Evolutionary conservation across 2,113 vertebrate species (phyloP), one percentile per base, ranked within the genome.

Genomic region (Dunckerocampus dactyliophorus): DNA sequence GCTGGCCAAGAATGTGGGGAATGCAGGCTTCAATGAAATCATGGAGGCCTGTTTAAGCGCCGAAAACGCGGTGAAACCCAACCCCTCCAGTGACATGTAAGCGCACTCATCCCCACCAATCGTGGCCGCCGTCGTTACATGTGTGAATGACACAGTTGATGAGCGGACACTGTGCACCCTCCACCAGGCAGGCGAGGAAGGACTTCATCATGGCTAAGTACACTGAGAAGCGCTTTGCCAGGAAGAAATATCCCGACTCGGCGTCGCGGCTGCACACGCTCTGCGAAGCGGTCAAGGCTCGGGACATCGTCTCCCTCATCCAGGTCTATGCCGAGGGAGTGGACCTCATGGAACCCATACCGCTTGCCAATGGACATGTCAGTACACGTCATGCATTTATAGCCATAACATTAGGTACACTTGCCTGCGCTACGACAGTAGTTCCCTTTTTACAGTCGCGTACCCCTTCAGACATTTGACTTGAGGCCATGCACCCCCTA

Each of bases 1-100:
- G 97, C 95, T 99, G 88, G 97, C 95, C 87, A 98, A 98, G 90
- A 99, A 99, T 87, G 95, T 99, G 77, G 97, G 97, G 84, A 99
- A 99, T 80, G 93, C 95, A 24, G 93, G 93, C 59, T 99, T 99
- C 86, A 99, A 99, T 87, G 97, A 99, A 84, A 94, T 99, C 62
- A 99, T 99, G 97, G 97, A 99, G 85, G 93, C 91, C 62, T 92
- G 92, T 78, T 90, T 99, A 68, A 92, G 90, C 28, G 74, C 75
- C 54, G 95, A 91, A 82, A 90, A 95, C 79, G 71, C 79, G 6
- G 84, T 95, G 82, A 99, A 99, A 83, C 97, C 97, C 65, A 92
- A 89, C 83, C 94, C 95, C 16, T 82, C 91, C 81, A 98, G 96
- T 1, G 95, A 98, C 89, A 99, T 99, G 97, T 98, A 88, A 95